phyloP scores from a whole-genome alignment of 2,797 vertebrate species.

The Diglossa cyanea region DNA sequence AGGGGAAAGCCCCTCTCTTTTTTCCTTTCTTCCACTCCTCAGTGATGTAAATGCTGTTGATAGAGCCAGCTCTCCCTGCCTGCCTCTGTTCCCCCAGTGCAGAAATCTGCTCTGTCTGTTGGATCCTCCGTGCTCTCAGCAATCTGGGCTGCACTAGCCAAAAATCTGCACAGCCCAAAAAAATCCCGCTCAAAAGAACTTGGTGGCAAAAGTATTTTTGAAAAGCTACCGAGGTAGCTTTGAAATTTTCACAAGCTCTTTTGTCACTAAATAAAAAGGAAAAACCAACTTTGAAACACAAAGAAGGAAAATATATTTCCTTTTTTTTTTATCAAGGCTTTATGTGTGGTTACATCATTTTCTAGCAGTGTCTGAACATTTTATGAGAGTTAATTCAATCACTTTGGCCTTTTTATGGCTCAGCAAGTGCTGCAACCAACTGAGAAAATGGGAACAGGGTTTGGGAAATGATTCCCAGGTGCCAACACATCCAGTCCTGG shows the following conservation, averaged over 20 bases:
- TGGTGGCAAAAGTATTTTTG: neutral
- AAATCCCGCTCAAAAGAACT: neutral
- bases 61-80: neutral
- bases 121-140: neutral
- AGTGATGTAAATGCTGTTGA: neutral
- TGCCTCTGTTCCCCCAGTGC: neutral
- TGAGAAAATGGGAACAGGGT: neutral
- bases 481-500: accelerated
- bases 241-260: neutral
- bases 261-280: neutral
- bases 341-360: neutral
- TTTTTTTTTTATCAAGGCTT: neutral
- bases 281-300: neutral
- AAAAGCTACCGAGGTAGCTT: neutral
- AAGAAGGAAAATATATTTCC: neutral
- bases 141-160: neutral
- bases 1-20: neutral
- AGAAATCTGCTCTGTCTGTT: neutral
- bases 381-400: neutral
- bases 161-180: neutral
- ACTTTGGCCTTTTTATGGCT: neutral
- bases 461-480: neutral
- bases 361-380: neutral
- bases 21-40: neutral
- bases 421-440: neutral